Percentiles rank a stretch among this genome's conserved stretches.
These are phyloP conservation scores for Alauda arvensis DNA, from an alignment of 2,797 vertebrate genomes.

Conservation along the genomic window DNA sequence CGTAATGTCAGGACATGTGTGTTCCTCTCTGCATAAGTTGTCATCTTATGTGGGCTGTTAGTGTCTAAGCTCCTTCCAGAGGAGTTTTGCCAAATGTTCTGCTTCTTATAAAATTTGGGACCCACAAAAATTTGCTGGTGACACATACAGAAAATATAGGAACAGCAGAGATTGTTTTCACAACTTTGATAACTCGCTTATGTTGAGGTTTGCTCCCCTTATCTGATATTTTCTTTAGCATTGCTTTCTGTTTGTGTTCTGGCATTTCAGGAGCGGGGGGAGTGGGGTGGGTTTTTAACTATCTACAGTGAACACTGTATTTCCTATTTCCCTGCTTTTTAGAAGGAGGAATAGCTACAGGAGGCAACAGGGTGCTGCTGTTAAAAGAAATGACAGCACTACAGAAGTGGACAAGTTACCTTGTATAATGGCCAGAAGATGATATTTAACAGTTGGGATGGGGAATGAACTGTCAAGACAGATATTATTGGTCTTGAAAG, in stretches of 20 bases:
- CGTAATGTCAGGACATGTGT: background rate
- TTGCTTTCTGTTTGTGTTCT: background rate
- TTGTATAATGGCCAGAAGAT: background rate
- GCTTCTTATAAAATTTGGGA: background rate
- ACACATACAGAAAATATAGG: background rate
- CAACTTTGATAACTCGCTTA: background rate
- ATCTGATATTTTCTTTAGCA: background rate
- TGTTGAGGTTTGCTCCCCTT: background rate
- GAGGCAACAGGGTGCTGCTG: background rate
- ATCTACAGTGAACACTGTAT: background rate
- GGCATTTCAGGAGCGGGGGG: background rate
- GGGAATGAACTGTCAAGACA: background rate
- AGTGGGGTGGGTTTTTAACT: background rate
- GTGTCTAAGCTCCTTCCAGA: background rate
- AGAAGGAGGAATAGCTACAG: background rate
- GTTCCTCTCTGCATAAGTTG: background rate
- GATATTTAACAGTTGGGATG: background rate
- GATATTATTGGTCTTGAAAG: background rate
- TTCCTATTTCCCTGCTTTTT: background rate
- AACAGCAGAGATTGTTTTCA: background rate
- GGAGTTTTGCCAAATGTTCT: background rate
- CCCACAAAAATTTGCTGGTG: background rate
- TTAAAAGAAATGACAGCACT: rapidly evolving
- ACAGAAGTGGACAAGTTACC: background rate
- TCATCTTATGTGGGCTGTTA: background rate